These are phyloP conservation scores for Brachirus orientalis DNA, from an alignment of 2,113 vertebrate species.

Conservation along the genomic window DNA sequence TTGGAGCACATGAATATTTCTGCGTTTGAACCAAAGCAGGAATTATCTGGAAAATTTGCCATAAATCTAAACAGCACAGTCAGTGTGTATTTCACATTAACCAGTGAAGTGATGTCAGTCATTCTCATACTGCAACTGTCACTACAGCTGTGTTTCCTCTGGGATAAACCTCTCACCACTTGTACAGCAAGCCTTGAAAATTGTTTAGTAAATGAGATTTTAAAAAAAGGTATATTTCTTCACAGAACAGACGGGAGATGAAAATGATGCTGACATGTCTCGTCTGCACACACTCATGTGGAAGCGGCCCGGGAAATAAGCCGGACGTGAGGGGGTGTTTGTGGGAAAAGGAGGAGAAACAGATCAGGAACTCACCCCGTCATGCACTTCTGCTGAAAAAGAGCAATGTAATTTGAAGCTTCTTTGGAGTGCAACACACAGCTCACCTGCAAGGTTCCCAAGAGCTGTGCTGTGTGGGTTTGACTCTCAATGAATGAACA, in stretches of 20 bases:
- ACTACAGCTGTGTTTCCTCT: conserved; percentile 31
- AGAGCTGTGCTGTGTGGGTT: conserved; percentile 50
- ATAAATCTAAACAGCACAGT: conserved; percentile 30
- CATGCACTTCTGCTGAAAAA: conserved; percentile 47
- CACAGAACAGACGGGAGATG: conserved; percentile 38
- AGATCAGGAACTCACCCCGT: conserved; percentile 29
- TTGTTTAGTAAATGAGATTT: conserved; percentile 66
- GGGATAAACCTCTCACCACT: conserved; percentile 49
- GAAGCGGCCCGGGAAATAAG: conserved; percentile 31
- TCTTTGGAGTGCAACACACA: conserved; percentile 59
- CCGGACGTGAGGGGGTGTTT: conserved; percentile 31
- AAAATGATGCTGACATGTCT: conserved; percentile 37
- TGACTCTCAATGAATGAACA: conserved; percentile 42
- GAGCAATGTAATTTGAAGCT: conserved; percentile 70
- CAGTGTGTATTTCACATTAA: conserved; percentile 48
- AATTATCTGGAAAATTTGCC: conserved; percentile 46
- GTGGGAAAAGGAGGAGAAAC: conserved; percentile 24
- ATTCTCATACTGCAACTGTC: conserved; percentile 61
- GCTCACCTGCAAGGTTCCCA: conserved; percentile 56
- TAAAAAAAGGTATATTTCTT: conserved; percentile 43
- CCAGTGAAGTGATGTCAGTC: conserved; percentile 63
- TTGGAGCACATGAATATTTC: conserved; percentile 29
- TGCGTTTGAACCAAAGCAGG: conserved; percentile 7
- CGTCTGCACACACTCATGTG: conserved; percentile 43
- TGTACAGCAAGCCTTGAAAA: conserved; percentile 45